A percentile compares a stretch with the other conserved stretches of the same genome.
Evolutionary conservation across 1,140 invertebrate genomes (phyloP).

Genomic region (Drosophila littoralis): DNA sequence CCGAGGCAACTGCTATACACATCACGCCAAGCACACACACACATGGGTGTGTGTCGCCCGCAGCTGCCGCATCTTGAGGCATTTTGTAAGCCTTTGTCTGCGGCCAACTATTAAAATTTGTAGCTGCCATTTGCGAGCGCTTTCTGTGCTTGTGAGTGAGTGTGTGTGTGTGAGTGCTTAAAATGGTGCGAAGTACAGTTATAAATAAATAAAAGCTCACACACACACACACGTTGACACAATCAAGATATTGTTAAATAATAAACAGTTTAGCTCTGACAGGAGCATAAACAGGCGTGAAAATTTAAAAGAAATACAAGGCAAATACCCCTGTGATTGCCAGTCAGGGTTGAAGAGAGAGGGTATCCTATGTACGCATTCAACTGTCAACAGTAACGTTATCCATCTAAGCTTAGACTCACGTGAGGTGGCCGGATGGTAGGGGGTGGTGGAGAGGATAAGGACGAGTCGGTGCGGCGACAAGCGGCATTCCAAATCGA

Average conservation of each 20-base stretch:
- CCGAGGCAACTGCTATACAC: conserved; percentile 7
- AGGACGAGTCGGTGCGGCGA: conserved; percentile 32
- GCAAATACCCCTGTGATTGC: background rate
- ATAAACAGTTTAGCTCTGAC: conserved; percentile 77
- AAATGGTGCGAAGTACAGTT: conserved; percentile 59
- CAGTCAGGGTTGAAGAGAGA: too few relatives aligned
- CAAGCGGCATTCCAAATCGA: conserved; percentile 72
- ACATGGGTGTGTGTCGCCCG: conserved; percentile 1
- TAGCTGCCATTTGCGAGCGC: conserved; percentile 39
- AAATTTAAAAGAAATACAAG: conserved; percentile 45
- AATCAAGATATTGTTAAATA: conserved; percentile 72
- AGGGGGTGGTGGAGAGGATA: background rate
- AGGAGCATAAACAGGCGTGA: conserved; percentile 68
- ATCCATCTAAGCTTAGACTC: conserved; percentile 58
- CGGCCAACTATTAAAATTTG: conserved; percentile 50
- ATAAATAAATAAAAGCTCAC: conserved; percentile 74
- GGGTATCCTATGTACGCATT: conserved; percentile 28
- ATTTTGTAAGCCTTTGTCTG: conserved; percentile 41
- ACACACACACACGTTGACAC: conserved; percentile 38
- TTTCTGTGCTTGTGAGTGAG: background rate
- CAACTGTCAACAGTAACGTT: conserved; percentile 52
- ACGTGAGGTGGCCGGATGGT: background rate
- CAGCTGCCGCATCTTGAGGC: conserved; percentile 25
- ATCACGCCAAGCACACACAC: conserved; percentile 1
- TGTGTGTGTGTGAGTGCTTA: conserved; percentile 17